Conservation (phyloP, 2,888 invertebrate species). For the Craniophora ligustri region DNA sequence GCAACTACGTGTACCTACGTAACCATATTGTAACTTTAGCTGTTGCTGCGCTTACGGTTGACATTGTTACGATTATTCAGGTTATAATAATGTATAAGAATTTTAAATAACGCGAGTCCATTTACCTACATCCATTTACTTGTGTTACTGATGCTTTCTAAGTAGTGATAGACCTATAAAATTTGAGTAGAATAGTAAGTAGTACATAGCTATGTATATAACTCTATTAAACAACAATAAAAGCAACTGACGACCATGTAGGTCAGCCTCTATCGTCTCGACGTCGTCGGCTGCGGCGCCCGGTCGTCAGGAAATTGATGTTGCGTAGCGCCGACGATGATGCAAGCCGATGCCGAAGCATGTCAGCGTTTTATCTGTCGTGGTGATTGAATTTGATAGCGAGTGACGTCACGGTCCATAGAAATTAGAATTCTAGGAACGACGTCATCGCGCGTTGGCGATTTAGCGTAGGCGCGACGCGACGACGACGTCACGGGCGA, state of each 20-base stretch:
- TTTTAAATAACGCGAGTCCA: neutral
- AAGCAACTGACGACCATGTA: constrained; percentile 66
- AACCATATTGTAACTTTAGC: constrained; percentile 23
- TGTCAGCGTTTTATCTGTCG: constrained; percentile 60
- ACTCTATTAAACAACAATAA: constrained; percentile 59
- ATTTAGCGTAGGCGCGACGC: constrained; percentile 78
- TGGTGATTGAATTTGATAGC: constrained; percentile 59
- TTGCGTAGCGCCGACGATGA: constrained; percentile 68
- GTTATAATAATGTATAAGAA: too few species aligned
- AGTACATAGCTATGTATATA: constrained; percentile 13
- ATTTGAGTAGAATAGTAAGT: constrained; percentile 17
- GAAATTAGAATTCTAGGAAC: constrained; percentile 67
- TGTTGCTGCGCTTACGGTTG: neutral
- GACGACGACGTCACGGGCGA: constrained; percentile 82
- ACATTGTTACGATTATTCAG: neutral
- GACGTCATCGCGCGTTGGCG: constrained; percentile 78
- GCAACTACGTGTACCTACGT: constrained; percentile 18
- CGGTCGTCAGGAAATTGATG: constrained; percentile 70
- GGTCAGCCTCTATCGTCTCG: constrained; percentile 62
- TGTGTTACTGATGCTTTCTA: too few species aligned
- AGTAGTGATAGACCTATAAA: too few species aligned
- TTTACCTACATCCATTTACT: too few species aligned
- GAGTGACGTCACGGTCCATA: constrained; percentile 71
- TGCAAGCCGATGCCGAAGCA: constrained; percentile 60
- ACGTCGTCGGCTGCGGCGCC: too few species aligned